Conservation (phyloP, 2,888 invertebrate genomes). For the Electrophaes corylata region DNA sequence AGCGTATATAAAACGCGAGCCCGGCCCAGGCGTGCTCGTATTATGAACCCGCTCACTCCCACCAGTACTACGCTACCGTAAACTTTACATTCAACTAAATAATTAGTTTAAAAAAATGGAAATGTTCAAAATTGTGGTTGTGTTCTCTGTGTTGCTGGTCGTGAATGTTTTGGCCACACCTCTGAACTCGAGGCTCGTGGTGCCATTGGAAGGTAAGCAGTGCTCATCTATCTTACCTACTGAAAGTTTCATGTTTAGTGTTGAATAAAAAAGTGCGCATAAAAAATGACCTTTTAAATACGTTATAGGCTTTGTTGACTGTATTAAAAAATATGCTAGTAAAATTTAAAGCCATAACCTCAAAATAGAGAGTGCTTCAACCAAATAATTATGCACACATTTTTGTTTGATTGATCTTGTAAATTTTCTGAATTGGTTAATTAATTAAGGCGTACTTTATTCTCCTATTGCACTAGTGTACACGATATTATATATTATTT, state of each 20-base stretch:
- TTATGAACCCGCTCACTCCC: constrained; percentile 30
- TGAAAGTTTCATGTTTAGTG: neutral
- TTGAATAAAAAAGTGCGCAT: neutral
- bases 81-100: constrained; percentile 18
- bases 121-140: constrained; percentile 54
- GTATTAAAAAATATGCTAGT: too few relatives aligned
- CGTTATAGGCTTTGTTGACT: too few relatives aligned
- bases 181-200: constrained; percentile 33
- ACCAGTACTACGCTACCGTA: constrained; percentile 29
- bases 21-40: constrained; percentile 5
- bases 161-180: constrained; percentile 49
- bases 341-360: too few relatives aligned
- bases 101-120: constrained; percentile 28
- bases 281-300: neutral
- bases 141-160: constrained; percentile 50
- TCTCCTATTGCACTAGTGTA: too few relatives aligned
- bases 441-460: too few relatives aligned
- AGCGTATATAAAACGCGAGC: constrained; percentile 49
- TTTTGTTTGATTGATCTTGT: too few relatives aligned
- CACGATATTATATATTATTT: too few relatives aligned
- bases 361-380: too few relatives aligned
- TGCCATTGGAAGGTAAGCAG: constrained; percentile 45
- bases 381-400: too few relatives aligned
- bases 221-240: neutral
- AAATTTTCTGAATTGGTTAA: too few relatives aligned